A percentile compares a stretch with the other conserved stretches of the same genome.
These are phyloP conservation scores for Aricia agestis DNA, from an alignment of 1,140 invertebrate genomes.

Conservation along the genomic window DNA sequence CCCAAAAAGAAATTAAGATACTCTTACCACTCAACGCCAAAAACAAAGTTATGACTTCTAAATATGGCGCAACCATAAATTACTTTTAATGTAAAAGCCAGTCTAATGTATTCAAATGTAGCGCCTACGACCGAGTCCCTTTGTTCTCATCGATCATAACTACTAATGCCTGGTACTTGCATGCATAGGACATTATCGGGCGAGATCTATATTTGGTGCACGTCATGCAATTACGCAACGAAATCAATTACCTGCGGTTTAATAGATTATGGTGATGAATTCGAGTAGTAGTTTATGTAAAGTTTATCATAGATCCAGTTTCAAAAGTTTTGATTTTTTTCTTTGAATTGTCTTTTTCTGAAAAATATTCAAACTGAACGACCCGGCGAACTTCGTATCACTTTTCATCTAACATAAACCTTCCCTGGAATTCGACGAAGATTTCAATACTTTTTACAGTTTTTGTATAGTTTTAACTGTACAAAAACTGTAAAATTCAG, in stretches of 20 bases:
- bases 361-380: too few relatives aligned
- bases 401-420: too few relatives aligned
- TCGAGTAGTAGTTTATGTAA: neutral
- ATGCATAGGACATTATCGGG: neutral
- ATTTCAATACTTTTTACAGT: too few relatives aligned
- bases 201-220: neutral
- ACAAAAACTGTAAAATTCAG: too few relatives aligned
- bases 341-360: too few relatives aligned
- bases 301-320: too few relatives aligned
- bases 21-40: neutral
- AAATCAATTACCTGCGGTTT: neutral
- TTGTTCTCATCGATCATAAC: conserved; percentile 5
- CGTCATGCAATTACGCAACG: neutral
- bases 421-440: too few relatives aligned
- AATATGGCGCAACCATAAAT: neutral
- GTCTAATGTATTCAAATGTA: neutral
- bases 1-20: neutral
- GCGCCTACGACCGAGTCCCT: conserved; percentile 2
- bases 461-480: too few relatives aligned
- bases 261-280: neutral
- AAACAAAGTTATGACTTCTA: neutral
- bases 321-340: too few relatives aligned
- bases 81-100: conserved; percentile 7
- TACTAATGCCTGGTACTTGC: neutral
- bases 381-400: too few relatives aligned